Evolutionary conservation across 2,888 invertebrate species (phyloP).

Genomic region (Sussaba pulchella): DNA sequence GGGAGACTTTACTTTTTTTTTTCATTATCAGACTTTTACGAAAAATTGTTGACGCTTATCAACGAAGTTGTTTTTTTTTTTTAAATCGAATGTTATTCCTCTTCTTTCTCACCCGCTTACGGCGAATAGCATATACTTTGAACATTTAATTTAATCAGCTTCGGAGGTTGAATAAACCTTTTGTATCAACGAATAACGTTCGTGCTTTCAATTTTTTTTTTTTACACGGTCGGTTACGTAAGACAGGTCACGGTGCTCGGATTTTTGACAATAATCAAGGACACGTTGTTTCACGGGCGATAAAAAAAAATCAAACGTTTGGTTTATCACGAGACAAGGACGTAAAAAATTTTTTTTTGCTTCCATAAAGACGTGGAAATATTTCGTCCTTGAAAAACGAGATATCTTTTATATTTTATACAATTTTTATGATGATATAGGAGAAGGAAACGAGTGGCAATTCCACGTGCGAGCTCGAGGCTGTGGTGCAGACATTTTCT

Average conservation of each 20-base stretch:
- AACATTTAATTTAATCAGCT: slow-evolving; percentile 50
- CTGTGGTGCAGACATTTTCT: slow-evolving; percentile 9
- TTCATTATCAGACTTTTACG: slow-evolving; percentile 30
- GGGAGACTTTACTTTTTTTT: slow-evolving; percentile 25
- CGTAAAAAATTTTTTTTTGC: slow-evolving; percentile 45
- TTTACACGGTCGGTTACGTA: slow-evolving; percentile 61
- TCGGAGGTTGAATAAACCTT: slow-evolving; percentile 62
- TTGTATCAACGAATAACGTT: slow-evolving; percentile 67
- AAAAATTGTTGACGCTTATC: slow-evolving; percentile 6
- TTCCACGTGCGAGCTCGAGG: slow-evolving; percentile 43
- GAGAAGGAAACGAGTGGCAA: slow-evolving; percentile 56
- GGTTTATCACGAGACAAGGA: slow-evolving; percentile 48
- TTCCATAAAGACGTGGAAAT: slow-evolving; percentile 51
- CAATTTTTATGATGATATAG: slow-evolving; percentile 27
- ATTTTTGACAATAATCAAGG: slow-evolving; percentile 31
- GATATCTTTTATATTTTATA: slow-evolving; percentile 32
- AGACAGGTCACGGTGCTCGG: slow-evolving; percentile 65
- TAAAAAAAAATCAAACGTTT: too few relatives aligned
- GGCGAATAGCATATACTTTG: slow-evolving; percentile 29
- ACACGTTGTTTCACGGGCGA: slow-evolving; percentile 13
- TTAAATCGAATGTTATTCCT: neutral
- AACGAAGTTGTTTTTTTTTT: slow-evolving; percentile 23
- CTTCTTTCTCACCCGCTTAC: slow-evolving; percentile 42
- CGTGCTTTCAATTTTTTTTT: slow-evolving; percentile 56
- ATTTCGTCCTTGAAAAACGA: slow-evolving; percentile 19